A percentile compares a stretch with the other conserved stretches of the same genome.
Conservation (phyloP, 2,888 invertebrate genomes). For the Harpalus rubripes region DNA sequence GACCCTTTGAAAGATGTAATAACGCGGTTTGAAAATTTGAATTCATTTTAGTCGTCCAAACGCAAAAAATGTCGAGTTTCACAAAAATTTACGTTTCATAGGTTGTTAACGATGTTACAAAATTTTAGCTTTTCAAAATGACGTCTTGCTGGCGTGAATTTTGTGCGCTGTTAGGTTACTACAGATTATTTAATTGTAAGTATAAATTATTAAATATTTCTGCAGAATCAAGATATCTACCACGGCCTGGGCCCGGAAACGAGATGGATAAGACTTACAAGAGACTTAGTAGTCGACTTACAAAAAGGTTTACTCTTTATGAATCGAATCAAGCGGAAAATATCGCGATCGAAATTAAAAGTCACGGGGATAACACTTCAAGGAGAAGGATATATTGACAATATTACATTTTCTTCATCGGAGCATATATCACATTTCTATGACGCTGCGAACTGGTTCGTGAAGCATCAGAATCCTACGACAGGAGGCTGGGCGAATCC, state of each 20-base stretch:
- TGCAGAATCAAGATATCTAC: conserved; percentile 87
- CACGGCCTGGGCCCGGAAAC: conserved; percentile 88
- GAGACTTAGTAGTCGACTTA: conserved; percentile 93
- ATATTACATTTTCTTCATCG: conserved; percentile 88
- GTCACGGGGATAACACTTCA: conserved; percentile 83
- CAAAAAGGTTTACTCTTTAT: conserved; percentile 90
- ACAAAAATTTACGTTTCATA: too few species aligned
- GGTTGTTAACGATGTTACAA: too few species aligned
- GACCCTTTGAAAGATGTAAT: too few species aligned
- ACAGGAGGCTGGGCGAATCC: conserved; percentile 97
- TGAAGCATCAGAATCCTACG: conserved; percentile 88
- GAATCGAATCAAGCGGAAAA: conserved; percentile 84
- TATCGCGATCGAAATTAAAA: conserved; percentile 86
- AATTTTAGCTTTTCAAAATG: too few species aligned
- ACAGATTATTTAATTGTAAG: too few species aligned
- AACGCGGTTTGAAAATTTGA: too few species aligned
- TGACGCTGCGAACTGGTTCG: conserved; percentile 96
- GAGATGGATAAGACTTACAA: conserved; percentile 88
- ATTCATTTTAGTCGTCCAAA: too few species aligned
- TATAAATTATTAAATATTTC: background rate
- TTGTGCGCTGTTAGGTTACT: too few species aligned
- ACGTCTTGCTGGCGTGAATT: too few species aligned
- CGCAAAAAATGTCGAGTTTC: too few species aligned
- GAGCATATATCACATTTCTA: conserved; percentile 95
- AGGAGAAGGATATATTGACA: conserved; percentile 87